Evolutionary conservation across 1,140 invertebrate species (phyloP).

Genomic region (Lethrus apterus): DNA sequence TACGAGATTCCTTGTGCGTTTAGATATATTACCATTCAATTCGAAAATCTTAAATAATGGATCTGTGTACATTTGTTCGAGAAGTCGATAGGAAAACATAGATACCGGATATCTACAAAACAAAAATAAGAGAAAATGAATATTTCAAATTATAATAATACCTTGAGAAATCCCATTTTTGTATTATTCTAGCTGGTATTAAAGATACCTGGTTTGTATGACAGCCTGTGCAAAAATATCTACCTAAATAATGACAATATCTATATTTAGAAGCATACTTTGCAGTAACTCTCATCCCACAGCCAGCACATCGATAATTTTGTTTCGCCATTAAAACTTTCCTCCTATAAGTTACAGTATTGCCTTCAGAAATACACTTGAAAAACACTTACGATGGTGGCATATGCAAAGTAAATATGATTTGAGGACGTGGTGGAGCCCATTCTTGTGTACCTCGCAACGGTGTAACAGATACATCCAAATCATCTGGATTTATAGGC

Average conservation of each 20-base stretch:
- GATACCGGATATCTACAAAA: constrained; percentile 65
- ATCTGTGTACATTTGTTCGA: constrained; percentile 70
- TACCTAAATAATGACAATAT: constrained; percentile 80
- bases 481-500: constrained; percentile 54
- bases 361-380: not conserved
- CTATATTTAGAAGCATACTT: constrained; percentile 65
- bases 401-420: constrained; percentile 75
- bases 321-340: constrained; percentile 63
- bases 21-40: constrained; percentile 61
- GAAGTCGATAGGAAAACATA: constrained; percentile 69
- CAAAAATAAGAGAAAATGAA: constrained; percentile 19
- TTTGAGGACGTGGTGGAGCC: constrained; percentile 79
- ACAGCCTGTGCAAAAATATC: constrained; percentile 85
- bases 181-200: constrained; percentile 71
- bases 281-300: constrained; percentile 69
- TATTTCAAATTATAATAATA: constrained; percentile 28
- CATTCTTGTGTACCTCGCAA: constrained; percentile 71
- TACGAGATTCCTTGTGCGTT: constrained; percentile 54
- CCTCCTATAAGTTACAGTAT: constrained; percentile 46
- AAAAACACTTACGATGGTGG: constrained; percentile 52
- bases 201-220: constrained; percentile 68
- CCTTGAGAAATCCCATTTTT: constrained; percentile 65
- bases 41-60: constrained; percentile 71
- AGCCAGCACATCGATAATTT: constrained; percentile 77
- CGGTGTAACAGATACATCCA: constrained; percentile 44